Percentiles rank a stretch among this genome's conserved stretches.
phyloP scores from a whole-genome alignment of 1,140 invertebrate genomes.

The Drosophila lini region DNA sequence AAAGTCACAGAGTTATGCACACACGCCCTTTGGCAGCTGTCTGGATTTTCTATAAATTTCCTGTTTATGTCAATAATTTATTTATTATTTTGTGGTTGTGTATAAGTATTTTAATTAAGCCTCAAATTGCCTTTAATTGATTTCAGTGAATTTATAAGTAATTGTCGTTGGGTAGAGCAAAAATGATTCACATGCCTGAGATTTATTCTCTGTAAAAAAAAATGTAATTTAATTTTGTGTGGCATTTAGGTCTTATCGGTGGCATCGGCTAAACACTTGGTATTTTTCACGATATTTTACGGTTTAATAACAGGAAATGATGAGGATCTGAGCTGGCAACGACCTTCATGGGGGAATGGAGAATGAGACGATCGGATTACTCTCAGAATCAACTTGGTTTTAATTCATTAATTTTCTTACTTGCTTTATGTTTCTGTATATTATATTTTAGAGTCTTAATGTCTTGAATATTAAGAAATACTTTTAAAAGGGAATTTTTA shows the following conservation, averaged over 20 bases:
- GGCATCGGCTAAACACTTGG: constrained; percentile 14
- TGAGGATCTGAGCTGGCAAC: constrained; percentile 50
- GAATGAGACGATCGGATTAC: not conserved
- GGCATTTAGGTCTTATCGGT: constrained; percentile 29
- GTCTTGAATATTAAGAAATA: not conserved
- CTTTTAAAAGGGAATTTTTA: not conserved
- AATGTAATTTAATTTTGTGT: constrained; percentile 26
- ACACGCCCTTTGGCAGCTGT: constrained; percentile 48
- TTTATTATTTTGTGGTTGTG: constrained; percentile 30
- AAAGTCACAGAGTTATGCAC: constrained; percentile 15
- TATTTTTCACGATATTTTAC: constrained; percentile 6
- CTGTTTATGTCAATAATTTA: constrained; percentile 3
- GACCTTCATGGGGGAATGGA: constrained; percentile 37
- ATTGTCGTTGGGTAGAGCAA: constrained; percentile 9
- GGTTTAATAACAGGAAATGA: constrained; percentile 60
- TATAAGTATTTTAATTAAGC: constrained; percentile 21
- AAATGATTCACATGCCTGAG: constrained; percentile 47
- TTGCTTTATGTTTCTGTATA: not conserved
- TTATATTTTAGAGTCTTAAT: not conserved
- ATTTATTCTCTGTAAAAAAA: constrained; percentile 17
- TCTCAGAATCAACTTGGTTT: not conserved
- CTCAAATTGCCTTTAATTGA: constrained; percentile 61
- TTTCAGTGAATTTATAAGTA: constrained; percentile 21
- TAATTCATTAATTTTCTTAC: not conserved
- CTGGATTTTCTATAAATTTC: constrained; percentile 20